These are phyloP conservation scores for Drosophila prolongata DNA, from an alignment of 2,888 invertebrate species.

Conservation along the genomic window DNA sequence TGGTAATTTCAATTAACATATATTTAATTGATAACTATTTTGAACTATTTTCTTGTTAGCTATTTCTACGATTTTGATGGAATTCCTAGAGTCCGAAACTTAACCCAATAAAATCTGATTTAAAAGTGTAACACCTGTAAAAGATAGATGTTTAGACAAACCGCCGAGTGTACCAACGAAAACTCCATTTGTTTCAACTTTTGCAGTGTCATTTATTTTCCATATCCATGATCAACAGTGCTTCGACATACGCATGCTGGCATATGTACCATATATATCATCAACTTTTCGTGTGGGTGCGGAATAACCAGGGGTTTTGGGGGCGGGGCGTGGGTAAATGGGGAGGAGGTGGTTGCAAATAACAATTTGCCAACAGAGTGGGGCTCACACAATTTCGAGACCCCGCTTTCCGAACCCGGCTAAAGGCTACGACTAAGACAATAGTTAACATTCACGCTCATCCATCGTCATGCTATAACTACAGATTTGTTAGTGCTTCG, in stretches of 20 bases:
- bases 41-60: no score
- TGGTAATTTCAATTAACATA: no score
- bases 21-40: no score
- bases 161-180: neutral
- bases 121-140: neutral
- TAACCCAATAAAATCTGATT: neutral
- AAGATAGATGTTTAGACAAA: no score
- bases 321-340: slow-evolving; percentile 2
- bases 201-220: slow-evolving; percentile 28
- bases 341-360: slow-evolving; percentile 51
- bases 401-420: neutral
- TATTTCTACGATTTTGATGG: neutral
- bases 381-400: neutral
- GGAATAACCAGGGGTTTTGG: slow-evolving; percentile 9
- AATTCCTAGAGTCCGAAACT: neutral
- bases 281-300: slow-evolving; percentile 6
- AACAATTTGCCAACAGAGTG: slow-evolving; percentile 55
- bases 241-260: slow-evolving; percentile 4
- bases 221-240: slow-evolving; percentile 31
- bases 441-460: slow-evolving; percentile 43
- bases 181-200: neutral
- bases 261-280: slow-evolving; percentile 11
- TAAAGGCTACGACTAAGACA: slow-evolving; percentile 42
- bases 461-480: slow-evolving; percentile 1
- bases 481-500: slow-evolving; percentile 8